Evolutionary conservation across 2,888 invertebrate genomes (phyloP).

Genomic region (Neuroscelio doddi): DNA sequence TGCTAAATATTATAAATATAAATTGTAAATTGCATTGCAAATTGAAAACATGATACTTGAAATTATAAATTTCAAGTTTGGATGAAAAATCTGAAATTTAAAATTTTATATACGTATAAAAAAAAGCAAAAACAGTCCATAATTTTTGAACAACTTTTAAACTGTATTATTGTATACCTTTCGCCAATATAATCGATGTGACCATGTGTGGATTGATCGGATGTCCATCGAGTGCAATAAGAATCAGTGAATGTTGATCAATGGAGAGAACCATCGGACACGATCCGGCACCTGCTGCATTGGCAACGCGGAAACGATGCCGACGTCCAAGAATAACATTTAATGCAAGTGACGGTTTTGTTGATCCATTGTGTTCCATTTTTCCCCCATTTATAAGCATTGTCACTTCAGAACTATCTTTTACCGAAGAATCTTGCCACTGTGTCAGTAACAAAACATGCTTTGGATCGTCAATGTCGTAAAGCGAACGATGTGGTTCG

Average conservation of each 20-base stretch:
- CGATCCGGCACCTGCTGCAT: constrained; percentile 78
- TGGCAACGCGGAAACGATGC: constrained; percentile 80
- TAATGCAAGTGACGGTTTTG: constrained; percentile 68
- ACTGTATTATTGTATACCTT: constrained; percentile 73
- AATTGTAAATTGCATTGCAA: too few species aligned
- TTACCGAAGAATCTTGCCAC: constrained; percentile 77
- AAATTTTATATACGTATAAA: too few species aligned
- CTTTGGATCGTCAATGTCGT: constrained; percentile 81
- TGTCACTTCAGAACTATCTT: constrained; percentile 74
- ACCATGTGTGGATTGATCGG: constrained; percentile 76
- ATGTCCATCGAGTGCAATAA: constrained; percentile 83
- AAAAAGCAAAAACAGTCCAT: too few species aligned
- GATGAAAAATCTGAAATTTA: too few species aligned
- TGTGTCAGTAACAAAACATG: constrained; percentile 82
- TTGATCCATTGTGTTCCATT: constrained; percentile 72
- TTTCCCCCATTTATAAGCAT: constrained; percentile 79
- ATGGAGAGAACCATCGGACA: constrained; percentile 81
- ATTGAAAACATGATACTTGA: too few species aligned
- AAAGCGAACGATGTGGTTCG: constrained; percentile 77
- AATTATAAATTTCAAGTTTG: too few species aligned
- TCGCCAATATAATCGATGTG: constrained; percentile 75
- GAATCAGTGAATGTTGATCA: constrained; percentile 77
- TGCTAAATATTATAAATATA: too few species aligned
- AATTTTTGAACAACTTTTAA: too few species aligned
- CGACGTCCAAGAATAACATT: constrained; percentile 76